Conservation (phyloP, 1,140 invertebrate species). For the Cydia fagiglandana region DNA sequence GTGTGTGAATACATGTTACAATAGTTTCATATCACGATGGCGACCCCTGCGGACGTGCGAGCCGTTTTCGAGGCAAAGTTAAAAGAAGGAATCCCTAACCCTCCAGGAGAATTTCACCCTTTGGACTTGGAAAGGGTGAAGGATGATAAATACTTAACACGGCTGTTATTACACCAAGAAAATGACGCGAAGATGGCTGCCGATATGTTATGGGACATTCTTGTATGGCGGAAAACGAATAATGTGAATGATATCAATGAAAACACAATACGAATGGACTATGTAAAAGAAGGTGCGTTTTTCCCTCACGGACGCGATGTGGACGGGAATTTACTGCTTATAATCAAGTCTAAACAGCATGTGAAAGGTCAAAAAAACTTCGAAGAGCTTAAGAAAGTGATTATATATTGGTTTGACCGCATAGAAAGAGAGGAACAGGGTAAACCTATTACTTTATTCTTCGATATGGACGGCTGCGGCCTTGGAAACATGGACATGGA, state of each 20-base stretch:
- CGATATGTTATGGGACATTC: conserved; percentile 89
- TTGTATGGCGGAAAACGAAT: conserved; percentile 90
- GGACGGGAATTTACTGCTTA: conserved; percentile 87
- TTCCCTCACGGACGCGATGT: conserved; percentile 89
- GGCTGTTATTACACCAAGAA: conserved; percentile 62
- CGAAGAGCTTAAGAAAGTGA: conserved; percentile 87
- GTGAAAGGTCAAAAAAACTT: conserved; percentile 87
- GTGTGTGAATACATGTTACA: conserved; percentile 11
- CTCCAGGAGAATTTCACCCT: conserved; percentile 59
- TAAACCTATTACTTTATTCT: conserved; percentile 90
- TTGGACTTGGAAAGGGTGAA: conserved; percentile 65
- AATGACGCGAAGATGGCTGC: conserved; percentile 77
- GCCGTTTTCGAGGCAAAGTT: conserved; percentile 56
- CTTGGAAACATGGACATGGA: conserved; percentile 94
- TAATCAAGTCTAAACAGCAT: conserved; percentile 89
- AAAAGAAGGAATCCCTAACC: conserved; percentile 51
- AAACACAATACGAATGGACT: conserved; percentile 83
- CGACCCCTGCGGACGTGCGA: conserved; percentile 57
- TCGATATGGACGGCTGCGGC: conserved; percentile 93
- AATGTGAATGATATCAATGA: conserved; percentile 88
- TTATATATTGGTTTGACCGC: conserved; percentile 94
- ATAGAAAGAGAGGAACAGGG: conserved; percentile 88
- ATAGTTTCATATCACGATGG: conserved; percentile 46
- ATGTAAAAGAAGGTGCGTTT: conserved; percentile 87
- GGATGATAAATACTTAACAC: conserved; percentile 70